Evolutionary conservation across 2,113 vertebrate genomes (phyloP).

Genomic region (Atlantisia rogersi): DNA sequence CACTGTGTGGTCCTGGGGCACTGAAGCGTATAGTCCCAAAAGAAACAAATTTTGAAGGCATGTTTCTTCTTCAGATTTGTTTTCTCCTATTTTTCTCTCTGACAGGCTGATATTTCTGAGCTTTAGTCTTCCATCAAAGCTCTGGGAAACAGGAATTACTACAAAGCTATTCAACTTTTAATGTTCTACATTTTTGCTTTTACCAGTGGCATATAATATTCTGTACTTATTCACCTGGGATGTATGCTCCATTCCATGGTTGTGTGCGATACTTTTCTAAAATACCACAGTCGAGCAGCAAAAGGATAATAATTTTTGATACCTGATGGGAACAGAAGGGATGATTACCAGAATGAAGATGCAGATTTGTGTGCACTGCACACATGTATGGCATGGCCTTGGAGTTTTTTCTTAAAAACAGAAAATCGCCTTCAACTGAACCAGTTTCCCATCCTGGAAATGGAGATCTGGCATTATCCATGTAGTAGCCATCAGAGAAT

Average conservation of each 20-base stretch:
- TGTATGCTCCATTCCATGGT: rapidly evolving
- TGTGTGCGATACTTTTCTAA: neutral
- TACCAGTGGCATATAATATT: neutral
- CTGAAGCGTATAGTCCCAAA: neutral
- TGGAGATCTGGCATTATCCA: neutral
- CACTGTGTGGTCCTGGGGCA: neutral
- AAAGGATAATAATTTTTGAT: neutral
- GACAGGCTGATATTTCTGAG: neutral
- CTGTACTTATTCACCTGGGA: neutral
- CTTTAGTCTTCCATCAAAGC: neutral
- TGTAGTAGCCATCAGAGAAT: neutral
- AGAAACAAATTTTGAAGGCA: neutral
- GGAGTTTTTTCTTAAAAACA: neutral
- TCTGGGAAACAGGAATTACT: neutral
- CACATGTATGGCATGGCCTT: neutral
- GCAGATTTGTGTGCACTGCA: neutral
- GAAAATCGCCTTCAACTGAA: neutral
- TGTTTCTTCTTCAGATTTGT: neutral
- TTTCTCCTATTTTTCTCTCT: neutral
- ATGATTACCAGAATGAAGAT: neutral
- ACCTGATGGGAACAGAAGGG: neutral
- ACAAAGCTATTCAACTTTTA: neutral
- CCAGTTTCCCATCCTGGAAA: neutral
- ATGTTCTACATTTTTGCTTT: neutral
- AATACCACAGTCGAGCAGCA: neutral